Evolutionary conservation across 2,888 invertebrate species (phyloP).

Genomic region (Aphidoletes aphidimyza): DNA sequence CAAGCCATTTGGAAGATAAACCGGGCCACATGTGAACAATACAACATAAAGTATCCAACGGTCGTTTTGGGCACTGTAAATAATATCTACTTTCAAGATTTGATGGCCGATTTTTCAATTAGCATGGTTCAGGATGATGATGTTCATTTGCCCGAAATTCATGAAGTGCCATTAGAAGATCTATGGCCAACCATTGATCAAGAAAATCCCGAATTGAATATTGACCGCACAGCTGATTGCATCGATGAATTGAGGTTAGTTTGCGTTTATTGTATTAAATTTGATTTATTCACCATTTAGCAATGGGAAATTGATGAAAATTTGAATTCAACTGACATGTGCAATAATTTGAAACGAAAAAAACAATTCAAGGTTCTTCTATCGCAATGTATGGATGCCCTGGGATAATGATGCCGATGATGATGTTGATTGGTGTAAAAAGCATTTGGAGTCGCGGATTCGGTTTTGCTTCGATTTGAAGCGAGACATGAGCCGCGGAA

Average conservation of each 20-base stretch:
- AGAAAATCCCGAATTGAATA: conserved; percentile 68
- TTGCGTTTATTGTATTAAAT: not conserved
- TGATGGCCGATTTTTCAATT: conserved; percentile 69
- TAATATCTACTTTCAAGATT: conserved; percentile 67
- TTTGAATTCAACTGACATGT: not conserved
- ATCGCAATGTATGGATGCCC: conserved; percentile 71
- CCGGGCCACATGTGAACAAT: conserved; percentile 69
- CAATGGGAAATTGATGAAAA: not conserved
- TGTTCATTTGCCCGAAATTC: conserved; percentile 69
- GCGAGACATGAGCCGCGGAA: conserved; percentile 67
- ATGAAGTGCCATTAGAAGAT: conserved; percentile 69
- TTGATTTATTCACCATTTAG: not conserved
- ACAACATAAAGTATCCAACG: conserved; percentile 71
- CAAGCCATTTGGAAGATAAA: conserved; percentile 74
- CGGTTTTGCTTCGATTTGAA: conserved; percentile 71
- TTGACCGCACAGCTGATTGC: conserved; percentile 69
- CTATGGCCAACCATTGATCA: conserved; percentile 71
- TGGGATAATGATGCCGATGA: conserved; percentile 73
- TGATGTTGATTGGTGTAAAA: conserved; percentile 69
- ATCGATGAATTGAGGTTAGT: conserved; percentile 68
- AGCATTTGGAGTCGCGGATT: conserved; percentile 69
- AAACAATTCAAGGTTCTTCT: conserved; percentile 74
- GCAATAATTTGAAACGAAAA: conserved; percentile 43
- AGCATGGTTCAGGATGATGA: conserved; percentile 71
- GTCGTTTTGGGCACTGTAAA: conserved; percentile 70